Evolutionary conservation across 2,113 vertebrate species (phyloP).

Genomic region (Campylomormyrus tamandua): DNA sequence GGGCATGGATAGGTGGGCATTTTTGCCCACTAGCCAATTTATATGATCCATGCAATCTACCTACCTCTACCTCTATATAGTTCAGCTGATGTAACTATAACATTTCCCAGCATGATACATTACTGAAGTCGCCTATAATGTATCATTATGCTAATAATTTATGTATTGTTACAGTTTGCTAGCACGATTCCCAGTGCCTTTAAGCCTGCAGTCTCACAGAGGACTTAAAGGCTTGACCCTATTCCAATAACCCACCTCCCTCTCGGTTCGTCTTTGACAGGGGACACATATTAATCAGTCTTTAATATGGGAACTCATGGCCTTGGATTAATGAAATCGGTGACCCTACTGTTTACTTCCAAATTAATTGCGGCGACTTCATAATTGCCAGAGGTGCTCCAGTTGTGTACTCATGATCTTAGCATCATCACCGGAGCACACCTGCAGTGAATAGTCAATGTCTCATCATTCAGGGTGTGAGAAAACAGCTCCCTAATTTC

Average conservation of each 20-base stretch:
- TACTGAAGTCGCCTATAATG: neutral
- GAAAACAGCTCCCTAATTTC: neutral
- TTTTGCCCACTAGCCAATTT: neutral
- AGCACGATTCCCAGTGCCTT: neutral
- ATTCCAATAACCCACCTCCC: neutral
- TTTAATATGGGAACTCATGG: constrained; percentile 10
- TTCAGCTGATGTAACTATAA: neutral
- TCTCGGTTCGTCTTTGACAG: neutral
- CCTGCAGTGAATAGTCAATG: neutral
- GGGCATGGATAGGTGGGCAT: neutral
- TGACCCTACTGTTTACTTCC: constrained; percentile 14
- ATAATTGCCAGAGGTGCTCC: neutral
- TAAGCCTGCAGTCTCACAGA: neutral
- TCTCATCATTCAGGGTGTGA: neutral
- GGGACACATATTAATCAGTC: constrained; percentile 11
- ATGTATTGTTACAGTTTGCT: neutral
- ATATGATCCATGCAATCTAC: neutral
- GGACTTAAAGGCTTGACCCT: neutral
- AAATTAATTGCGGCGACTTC: neutral
- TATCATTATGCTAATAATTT: neutral
- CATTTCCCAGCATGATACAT: neutral
- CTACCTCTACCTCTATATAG: neutral
- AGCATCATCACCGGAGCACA: neutral
- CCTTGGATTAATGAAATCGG: constrained; percentile 15
- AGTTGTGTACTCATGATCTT: neutral